These are phyloP conservation scores for Antedon bifida DNA, from an alignment of 35 echinoderm and acorn worm genomes.

Conservation along the genomic window DNA sequence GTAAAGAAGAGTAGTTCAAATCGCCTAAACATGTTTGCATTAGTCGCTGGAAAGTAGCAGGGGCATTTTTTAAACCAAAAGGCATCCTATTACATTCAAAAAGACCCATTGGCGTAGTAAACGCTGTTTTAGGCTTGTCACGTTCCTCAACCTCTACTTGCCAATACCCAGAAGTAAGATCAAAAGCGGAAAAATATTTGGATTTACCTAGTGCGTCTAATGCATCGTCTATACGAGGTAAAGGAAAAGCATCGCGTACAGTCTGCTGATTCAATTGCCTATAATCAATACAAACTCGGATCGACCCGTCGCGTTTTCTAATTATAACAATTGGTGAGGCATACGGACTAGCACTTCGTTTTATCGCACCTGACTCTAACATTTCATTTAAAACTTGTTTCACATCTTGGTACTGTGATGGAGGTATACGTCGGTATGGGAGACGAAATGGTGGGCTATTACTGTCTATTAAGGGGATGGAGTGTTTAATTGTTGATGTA, in stretches of 20 bases:
- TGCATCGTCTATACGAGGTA: conserved; percentile 3
- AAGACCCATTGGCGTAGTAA: conserved; percentile 22
- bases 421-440: too few species aligned
- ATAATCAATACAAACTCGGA: too few species aligned
- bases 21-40: conserved; percentile 15
- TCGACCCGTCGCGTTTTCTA: too few species aligned
- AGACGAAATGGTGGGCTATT: too few species aligned
- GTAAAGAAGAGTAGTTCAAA: neutral
- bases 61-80: conserved; percentile 28
- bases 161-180: conserved; percentile 11
- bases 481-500: too few species aligned
- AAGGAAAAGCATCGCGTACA: neutral
- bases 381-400: too few species aligned
- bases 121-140: conserved; percentile 7
- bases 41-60: conserved; percentile 27
- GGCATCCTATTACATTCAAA: conserved; percentile 32
- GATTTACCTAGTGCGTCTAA: neutral
- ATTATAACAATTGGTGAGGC: too few species aligned
- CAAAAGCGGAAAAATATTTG: conserved; percentile 3
- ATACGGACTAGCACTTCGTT: too few species aligned
- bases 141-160: neutral
- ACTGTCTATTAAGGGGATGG: too few species aligned
- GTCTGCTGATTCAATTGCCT: neutral
- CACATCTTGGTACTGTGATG: too few species aligned
- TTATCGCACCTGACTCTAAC: too few species aligned